These are phyloP conservation scores for Tinamus major DNA, from an alignment of 2,797 vertebrate species.

Conservation along the genomic window DNA sequence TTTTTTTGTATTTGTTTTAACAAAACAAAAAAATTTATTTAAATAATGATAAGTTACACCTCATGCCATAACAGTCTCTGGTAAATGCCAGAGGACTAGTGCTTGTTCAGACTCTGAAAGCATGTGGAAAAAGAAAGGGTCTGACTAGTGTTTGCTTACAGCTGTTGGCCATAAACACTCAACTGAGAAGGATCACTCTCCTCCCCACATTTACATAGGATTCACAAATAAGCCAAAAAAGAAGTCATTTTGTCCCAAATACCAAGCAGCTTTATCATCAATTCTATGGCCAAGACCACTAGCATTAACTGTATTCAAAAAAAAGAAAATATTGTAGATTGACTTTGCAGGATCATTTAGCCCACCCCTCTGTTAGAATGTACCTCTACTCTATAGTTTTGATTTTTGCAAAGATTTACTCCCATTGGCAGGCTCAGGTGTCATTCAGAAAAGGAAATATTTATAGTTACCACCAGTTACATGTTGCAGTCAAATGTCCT, in stretches of 20 bases:
- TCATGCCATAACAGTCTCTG: slow-evolving; percentile 2
- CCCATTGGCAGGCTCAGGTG: neutral
- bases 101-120: neutral
- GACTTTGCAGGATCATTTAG: neutral
- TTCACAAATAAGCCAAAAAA: neutral
- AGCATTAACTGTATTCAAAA: neutral
- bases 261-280: neutral
- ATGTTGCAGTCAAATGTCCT: neutral
- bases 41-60: neutral
- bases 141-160: slow-evolving; percentile 2
- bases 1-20: neutral
- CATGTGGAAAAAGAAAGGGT: neutral
- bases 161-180: neutral
- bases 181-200: neutral
- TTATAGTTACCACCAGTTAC: neutral
- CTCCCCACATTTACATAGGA: neutral
- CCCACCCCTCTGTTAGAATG: neutral
- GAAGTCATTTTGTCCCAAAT: neutral
- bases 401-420: neutral
- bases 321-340: neutral
- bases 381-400: neutral
- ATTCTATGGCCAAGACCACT: neutral
- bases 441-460: neutral
- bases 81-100: neutral
- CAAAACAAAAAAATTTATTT: neutral